phyloP scores from a whole-genome alignment of 1,140 invertebrate genomes.

The Ips nitidus region DNA sequence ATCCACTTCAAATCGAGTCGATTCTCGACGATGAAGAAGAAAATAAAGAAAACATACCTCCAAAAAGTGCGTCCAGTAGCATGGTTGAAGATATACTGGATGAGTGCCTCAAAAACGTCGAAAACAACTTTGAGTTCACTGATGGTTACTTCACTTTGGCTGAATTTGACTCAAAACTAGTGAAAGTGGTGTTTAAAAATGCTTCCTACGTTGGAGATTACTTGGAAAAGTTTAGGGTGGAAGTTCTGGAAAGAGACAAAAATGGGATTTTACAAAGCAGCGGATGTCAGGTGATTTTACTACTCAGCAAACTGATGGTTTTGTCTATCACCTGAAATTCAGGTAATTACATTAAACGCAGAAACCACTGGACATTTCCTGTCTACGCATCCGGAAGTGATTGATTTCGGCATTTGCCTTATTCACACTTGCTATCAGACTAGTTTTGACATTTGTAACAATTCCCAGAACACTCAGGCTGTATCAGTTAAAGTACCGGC shows the following conservation, averaged over 20 bases:
- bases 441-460: slow-evolving; percentile 39
- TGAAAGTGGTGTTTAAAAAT: slow-evolving; percentile 36
- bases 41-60: slow-evolving; percentile 8
- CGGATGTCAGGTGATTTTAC: slow-evolving; percentile 14
- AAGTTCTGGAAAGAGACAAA: slow-evolving; percentile 25
- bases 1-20: slow-evolving; percentile 19
- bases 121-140: slow-evolving; percentile 33
- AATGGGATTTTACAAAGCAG: not conserved
- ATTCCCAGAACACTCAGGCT: slow-evolving; percentile 31
- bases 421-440: slow-evolving; percentile 43
- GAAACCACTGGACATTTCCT: slow-evolving; percentile 42
- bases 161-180: not conserved
- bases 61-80: not conserved
- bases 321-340: not conserved
- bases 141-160: slow-evolving; percentile 18
- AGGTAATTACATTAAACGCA: slow-evolving; percentile 36
- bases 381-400: slow-evolving; percentile 25
- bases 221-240: slow-evolving; percentile 30
- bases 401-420: slow-evolving; percentile 43
- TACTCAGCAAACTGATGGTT: not conserved
- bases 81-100: slow-evolving; percentile 11
- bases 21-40: not conserved
- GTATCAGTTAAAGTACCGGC: slow-evolving; percentile 39
- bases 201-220: slow-evolving; percentile 32
- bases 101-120: slow-evolving; percentile 27